Evolutionary conservation across 2,113 vertebrate genomes (phyloP).

Genomic region (Lophura nycthemera): DNA sequence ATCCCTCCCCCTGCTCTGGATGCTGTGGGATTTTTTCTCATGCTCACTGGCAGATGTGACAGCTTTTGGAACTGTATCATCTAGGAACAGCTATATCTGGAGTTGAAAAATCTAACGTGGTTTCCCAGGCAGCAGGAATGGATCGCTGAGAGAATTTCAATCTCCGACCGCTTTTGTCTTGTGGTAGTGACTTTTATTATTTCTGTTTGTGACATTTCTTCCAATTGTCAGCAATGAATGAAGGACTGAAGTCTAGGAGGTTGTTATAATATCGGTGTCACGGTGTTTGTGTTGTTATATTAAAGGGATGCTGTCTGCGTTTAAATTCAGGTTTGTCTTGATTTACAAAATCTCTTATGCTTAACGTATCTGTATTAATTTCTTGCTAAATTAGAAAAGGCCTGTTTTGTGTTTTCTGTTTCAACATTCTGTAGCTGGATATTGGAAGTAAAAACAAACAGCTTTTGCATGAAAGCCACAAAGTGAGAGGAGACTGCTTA

Average conservation of each 20-base stretch:
- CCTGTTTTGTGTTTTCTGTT: slow-evolving; percentile 29
- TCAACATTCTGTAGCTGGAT: slow-evolving; percentile 8
- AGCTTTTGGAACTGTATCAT: slow-evolving; percentile 64
- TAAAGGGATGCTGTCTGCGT: slow-evolving; percentile 28
- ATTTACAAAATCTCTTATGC: slow-evolving; percentile 26
- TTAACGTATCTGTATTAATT: slow-evolving; percentile 42
- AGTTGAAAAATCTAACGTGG: slow-evolving; percentile 63
- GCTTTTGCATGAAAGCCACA: slow-evolving; percentile 23
- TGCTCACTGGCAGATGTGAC: slow-evolving; percentile 70
- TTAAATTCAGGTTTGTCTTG: slow-evolving; percentile 61
- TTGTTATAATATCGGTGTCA: slow-evolving; percentile 56
- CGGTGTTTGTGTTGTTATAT: slow-evolving; percentile 15
- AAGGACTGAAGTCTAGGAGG: slow-evolving; percentile 25
- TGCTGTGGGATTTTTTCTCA: slow-evolving; percentile 48
- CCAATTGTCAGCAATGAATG: slow-evolving; percentile 47
- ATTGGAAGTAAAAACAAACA: slow-evolving; percentile 21
- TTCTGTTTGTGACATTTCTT: slow-evolving; percentile 69
- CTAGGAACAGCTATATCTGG: slow-evolving; percentile 61
- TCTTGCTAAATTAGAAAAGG: slow-evolving; percentile 17
- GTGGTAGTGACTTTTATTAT: slow-evolving; percentile 75
- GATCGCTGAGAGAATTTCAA: slow-evolving; percentile 66
- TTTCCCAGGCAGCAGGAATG: slow-evolving; percentile 72
- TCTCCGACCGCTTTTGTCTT: slow-evolving; percentile 70
- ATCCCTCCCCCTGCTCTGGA: slow-evolving; percentile 70
- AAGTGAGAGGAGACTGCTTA: slow-evolving; percentile 31